Conservation (phyloP, 1,140 invertebrate genomes). For the Ectropis grisescens region DNA sequence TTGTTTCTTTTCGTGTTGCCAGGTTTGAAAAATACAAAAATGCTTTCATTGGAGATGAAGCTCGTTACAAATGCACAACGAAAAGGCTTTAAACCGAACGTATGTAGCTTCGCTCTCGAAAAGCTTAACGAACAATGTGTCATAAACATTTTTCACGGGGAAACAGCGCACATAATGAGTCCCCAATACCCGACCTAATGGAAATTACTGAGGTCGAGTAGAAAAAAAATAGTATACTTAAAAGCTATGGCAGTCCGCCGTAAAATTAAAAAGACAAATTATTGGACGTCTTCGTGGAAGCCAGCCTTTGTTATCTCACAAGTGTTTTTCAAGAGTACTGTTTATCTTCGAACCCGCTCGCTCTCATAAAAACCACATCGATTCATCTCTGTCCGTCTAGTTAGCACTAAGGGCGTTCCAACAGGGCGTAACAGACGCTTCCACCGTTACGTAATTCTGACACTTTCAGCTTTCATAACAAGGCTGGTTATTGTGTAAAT, state of each 20-base stretch:
- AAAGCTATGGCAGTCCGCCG: conserved; percentile 61
- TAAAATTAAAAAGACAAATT: conserved; percentile 71
- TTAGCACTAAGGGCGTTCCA: conserved; percentile 51
- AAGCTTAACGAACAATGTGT: conserved; percentile 58
- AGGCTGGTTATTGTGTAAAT: conserved; percentile 46
- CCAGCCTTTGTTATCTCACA: conserved; percentile 67
- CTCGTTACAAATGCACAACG: too few species aligned
- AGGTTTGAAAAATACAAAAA: too few species aligned
- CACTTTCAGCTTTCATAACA: conserved; percentile 63
- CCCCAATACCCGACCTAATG: conserved; percentile 51
- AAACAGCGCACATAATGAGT: conserved; percentile 47
- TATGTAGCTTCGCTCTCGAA: too few species aligned
- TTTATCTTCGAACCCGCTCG: conserved; percentile 44
- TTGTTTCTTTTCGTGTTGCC: too few species aligned
- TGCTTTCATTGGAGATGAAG: too few species aligned
- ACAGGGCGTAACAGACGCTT: conserved; percentile 61
- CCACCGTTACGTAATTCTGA: conserved; percentile 61
- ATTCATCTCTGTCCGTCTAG: conserved; percentile 50
- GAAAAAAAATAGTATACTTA: conserved; percentile 56
- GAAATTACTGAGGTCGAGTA: conserved; percentile 44
- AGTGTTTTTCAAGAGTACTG: conserved; percentile 67
- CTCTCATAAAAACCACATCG: conserved; percentile 20
- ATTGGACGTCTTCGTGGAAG: conserved; percentile 67
- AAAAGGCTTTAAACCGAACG: too few species aligned
- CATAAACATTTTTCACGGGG: conserved; percentile 50